phyloP scores from a whole-genome alignment of 2,113 vertebrate species.

The Austrofundulus limnaeus region DNA sequence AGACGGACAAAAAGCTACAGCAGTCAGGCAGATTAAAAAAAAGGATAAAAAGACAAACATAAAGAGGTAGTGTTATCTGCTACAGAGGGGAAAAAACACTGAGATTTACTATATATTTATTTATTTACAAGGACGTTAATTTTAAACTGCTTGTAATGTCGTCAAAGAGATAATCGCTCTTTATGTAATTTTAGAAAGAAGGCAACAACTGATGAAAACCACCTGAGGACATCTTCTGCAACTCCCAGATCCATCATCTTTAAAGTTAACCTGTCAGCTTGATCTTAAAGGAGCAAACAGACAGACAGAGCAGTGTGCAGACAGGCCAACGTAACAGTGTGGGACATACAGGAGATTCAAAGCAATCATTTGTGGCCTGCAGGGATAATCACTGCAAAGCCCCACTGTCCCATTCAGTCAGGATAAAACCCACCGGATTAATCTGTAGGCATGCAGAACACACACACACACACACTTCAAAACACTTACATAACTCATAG shows the following conservation, averaged over 20 bases:
- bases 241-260: conserved; percentile 1
- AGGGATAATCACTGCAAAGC: conserved; percentile 76
- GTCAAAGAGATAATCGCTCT: too few relatives aligned
- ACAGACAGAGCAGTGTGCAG: neutral
- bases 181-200: neutral
- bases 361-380: conserved; percentile 75
- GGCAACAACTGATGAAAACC: neutral
- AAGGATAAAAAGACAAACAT: neutral
- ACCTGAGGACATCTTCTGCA: neutral
- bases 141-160: too few relatives aligned
- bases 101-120: too few relatives aligned
- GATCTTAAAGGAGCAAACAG: neutral
- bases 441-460: conserved; percentile 62
- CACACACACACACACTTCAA: conserved; percentile 29
- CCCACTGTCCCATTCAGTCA: conserved; percentile 76
- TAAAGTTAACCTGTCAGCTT: neutral
- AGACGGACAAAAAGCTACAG: conserved; percentile 13
- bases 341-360: conserved; percentile 57
- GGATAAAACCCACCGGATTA: conserved; percentile 76
- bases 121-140: too few relatives aligned
- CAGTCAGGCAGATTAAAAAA: conserved; percentile 31
- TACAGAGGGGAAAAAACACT: neutral
- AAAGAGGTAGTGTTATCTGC: neutral
- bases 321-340: conserved; percentile 26
- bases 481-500: conserved; percentile 67